phyloP scores from a whole-genome alignment of 2,797 vertebrate species.

The Gymnocypris eckloni region DNA sequence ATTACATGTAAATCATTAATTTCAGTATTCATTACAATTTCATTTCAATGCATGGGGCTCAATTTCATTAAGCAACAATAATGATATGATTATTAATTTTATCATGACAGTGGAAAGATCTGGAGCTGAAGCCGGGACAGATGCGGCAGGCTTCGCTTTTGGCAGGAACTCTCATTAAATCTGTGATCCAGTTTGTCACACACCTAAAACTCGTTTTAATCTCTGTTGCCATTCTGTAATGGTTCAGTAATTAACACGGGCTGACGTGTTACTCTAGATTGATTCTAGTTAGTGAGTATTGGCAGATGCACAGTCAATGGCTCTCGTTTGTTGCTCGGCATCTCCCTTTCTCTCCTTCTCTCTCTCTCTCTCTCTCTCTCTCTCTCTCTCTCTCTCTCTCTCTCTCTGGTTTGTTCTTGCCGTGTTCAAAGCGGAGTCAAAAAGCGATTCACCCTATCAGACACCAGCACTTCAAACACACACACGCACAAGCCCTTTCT shows the following conservation, averaged over 20 bases:
- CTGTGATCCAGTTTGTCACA: conserved; percentile 28
- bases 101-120: conserved; percentile 20
- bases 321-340: not conserved
- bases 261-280: not conserved
- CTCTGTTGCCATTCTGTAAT: conserved; percentile 33
- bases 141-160: conserved; percentile 18
- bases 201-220: conserved; percentile 43
- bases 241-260: conserved; percentile 42
- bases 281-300: conserved; percentile 38
- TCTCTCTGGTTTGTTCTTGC: conserved; percentile 20
- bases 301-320: conserved; percentile 34
- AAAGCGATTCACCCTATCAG: conserved; percentile 57
- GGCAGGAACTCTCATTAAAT: conserved; percentile 33
- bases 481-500: conserved; percentile 15
- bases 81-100: conserved; percentile 42
- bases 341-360: not conserved
- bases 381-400: not conserved
- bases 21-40: conserved; percentile 34
- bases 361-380: conserved; percentile 2
- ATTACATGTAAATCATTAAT: not conserved
- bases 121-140: conserved; percentile 23
- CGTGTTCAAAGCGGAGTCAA: conserved; percentile 62
- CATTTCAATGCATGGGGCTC: conserved; percentile 28
- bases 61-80: conserved; percentile 42
- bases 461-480: conserved; percentile 66